Conservation (phyloP, 2,797 vertebrate species). For the Pangasius macronema region DNA sequence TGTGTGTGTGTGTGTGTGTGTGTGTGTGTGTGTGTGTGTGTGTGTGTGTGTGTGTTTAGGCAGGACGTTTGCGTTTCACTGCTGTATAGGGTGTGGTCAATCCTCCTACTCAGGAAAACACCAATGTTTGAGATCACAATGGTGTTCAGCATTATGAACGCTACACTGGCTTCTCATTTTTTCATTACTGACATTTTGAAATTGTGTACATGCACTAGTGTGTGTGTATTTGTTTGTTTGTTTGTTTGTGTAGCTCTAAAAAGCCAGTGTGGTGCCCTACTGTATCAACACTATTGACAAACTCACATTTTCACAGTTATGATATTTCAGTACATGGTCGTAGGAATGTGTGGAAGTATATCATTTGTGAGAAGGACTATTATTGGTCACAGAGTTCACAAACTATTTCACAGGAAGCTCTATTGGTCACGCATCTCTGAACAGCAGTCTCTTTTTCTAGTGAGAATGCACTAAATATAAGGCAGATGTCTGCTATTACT, state of each 20-base stretch:
- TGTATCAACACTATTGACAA: background rate
- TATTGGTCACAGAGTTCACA: background rate
- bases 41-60: slow-evolving; percentile 4
- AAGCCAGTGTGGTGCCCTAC: background rate
- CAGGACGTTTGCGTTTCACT: slow-evolving; percentile 8
- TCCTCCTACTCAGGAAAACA: slow-evolving; percentile 6
- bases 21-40: slow-evolving; percentile 9
- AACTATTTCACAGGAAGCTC: background rate
- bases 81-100: slow-evolving; percentile 17
- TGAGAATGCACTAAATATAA: background rate
- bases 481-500: background rate
- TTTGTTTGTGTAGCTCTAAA: background rate
- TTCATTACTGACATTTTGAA: background rate
- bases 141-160: background rate
- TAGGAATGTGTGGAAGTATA: background rate
- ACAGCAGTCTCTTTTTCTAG: background rate
- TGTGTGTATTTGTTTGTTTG: background rate
- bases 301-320: background rate
- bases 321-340: background rate
- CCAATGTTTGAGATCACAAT: slow-evolving; percentile 6
- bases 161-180: background rate
- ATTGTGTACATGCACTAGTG: background rate
- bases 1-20: background rate
- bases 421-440: background rate
- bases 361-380: background rate